Percentiles rank a stretch among this genome's conserved stretches.
These are phyloP conservation scores for Thamnophis sirtalis DNA, from an alignment of 2,113 vertebrate genomes.

Conservation along the genomic window DNA sequence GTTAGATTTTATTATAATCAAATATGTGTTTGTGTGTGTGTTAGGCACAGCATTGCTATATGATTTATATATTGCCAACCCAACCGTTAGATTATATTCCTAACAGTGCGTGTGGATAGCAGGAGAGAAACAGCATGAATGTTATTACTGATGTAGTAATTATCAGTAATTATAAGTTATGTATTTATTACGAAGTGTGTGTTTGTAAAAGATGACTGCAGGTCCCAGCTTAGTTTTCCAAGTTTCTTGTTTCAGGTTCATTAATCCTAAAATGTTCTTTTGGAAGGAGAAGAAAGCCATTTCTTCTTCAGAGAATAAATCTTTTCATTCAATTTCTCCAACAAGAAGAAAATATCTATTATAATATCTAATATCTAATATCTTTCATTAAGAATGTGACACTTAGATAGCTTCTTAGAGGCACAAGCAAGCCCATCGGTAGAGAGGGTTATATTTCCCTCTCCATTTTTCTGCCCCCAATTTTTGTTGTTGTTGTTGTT, in stretches of 20 bases:
- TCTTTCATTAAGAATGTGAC: neutral
- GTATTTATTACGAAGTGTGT: no score
- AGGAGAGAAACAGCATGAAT: neutral
- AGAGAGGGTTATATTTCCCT: neutral
- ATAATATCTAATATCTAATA: no score
- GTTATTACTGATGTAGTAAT: no score
- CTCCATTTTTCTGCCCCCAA: neutral
- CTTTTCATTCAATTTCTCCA: neutral
- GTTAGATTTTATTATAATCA: neutral
- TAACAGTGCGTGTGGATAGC: no score
- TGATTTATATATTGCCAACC: no score
- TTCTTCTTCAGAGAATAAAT: neutral
- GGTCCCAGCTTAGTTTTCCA: neutral
- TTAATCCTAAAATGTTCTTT: neutral
- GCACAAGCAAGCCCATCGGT: neutral
- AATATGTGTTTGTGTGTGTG: neutral
- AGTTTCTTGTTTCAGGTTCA: neutral
- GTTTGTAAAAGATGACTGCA: neutral
- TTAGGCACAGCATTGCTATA: no score
- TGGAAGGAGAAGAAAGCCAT: neutral
- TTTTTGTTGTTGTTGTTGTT: neutral
- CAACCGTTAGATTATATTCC: no score
- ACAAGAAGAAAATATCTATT: neutral
- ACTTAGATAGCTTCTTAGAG: neutral
- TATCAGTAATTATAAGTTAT: neutral